A percentile compares a stretch with the other conserved stretches of the same genome.
Evolutionary conservation across 2,888 invertebrate species (phyloP).

Genomic region (Ellobium chinense): DNA sequence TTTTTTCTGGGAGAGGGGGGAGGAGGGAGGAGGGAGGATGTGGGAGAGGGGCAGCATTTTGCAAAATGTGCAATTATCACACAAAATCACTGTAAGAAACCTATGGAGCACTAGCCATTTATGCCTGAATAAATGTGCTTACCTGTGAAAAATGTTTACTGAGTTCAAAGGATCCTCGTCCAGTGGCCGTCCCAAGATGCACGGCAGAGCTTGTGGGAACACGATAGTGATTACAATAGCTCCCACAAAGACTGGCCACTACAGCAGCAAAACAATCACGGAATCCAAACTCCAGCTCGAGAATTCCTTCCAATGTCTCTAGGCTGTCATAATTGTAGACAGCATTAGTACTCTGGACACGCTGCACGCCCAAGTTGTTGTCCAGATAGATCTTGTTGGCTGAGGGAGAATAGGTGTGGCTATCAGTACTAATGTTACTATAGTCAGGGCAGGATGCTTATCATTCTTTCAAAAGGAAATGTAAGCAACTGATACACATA

Average conservation of each 20-base stretch:
- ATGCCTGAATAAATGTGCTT: no score
- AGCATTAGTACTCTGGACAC: conserved; percentile 61
- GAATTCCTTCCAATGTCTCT: conserved; percentile 61
- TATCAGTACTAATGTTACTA: no score
- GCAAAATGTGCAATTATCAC: no score
- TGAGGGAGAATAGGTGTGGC: no score
- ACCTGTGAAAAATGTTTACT: conserved; percentile 66
- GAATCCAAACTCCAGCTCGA: conserved; percentile 72
- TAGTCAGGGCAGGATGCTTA: no score
- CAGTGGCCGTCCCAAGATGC: conserved; percentile 69
- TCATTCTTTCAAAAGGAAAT: no score
- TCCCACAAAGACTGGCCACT: conserved; percentile 56
- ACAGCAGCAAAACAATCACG: conserved; percentile 63
- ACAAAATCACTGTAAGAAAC: no score
- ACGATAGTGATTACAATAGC: conserved; percentile 50
- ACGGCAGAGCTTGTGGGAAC: conserved; percentile 57
- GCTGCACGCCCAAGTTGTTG: conserved; percentile 46
- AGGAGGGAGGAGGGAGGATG: no score
- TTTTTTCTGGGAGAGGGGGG: no score
- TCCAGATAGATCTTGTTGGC: conserved; percentile 53
- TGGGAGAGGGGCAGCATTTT: no score
- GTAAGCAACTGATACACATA: no score
- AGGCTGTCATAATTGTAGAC: conserved; percentile 65
- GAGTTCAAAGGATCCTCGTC: conserved; percentile 65
- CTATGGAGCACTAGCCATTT: no score